Conservation (phyloP, 1,140 invertebrate species). For the Trigoniulus corallinus region DNA sequence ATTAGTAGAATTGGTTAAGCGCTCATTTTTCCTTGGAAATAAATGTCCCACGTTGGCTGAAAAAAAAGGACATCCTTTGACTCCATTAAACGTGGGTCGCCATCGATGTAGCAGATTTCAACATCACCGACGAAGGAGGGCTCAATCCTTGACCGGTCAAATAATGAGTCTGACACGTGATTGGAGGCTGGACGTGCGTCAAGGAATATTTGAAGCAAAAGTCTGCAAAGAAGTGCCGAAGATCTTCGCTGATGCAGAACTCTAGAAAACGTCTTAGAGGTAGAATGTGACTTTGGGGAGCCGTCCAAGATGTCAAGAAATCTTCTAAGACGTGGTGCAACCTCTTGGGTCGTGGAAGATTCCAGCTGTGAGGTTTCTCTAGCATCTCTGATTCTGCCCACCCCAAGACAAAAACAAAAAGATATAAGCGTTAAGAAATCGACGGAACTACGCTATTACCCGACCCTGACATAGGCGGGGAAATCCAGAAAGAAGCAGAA, state of each 20-base stretch:
- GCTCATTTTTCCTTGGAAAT: no score
- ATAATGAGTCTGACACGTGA: constrained; percentile 15
- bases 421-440: not conserved
- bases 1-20: no score
- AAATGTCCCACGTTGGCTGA: no score
- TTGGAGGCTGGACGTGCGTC: constrained; percentile 17
- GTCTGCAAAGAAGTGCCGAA: constrained; percentile 23
- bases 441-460: no score
- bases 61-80: no score
- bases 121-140: no score
- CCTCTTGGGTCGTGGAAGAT: constrained; percentile 22
- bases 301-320: constrained; percentile 30
- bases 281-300: constrained; percentile 23
- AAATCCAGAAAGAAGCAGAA: not conserved
- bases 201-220: constrained; percentile 25
- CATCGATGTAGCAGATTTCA: no score
- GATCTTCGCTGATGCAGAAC: constrained; percentile 16
- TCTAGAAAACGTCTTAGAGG: constrained; percentile 29
- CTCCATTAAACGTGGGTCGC: no score
- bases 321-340: constrained; percentile 33
- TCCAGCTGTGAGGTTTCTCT: constrained; percentile 9
- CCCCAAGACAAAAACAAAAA: not conserved
- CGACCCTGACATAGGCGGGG: no score
- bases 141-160: not conserved
- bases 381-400: constrained; percentile 22